A percentile compares a stretch with the other conserved stretches of the same genome.
Conservation (phyloP, 2,888 invertebrate genomes). For the Zaprionus lineosus region DNA sequence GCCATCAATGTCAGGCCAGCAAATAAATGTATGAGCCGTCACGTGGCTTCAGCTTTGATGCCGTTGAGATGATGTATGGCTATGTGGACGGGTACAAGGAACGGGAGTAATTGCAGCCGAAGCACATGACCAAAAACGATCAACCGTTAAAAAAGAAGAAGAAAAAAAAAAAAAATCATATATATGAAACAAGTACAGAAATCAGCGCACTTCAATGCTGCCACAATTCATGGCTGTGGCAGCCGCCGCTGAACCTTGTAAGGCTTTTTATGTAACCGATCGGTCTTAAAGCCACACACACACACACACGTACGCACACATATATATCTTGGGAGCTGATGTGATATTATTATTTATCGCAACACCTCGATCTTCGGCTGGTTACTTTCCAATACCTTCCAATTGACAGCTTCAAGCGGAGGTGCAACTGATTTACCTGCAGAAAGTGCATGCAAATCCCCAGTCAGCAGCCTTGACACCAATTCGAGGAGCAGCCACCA, state of each 20-base stretch:
- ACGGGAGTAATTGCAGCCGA: conserved; percentile 58
- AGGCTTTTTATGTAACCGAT: conserved; percentile 44
- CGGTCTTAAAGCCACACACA: conserved; percentile 1
- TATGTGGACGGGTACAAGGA: no score
- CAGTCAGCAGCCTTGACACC: conserved; percentile 67
- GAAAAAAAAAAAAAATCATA: conserved; percentile 18
- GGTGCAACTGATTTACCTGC: conserved; percentile 26
- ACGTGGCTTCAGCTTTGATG: conserved; percentile 23
- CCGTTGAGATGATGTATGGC: no score
- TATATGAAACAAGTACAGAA: conserved; percentile 20
- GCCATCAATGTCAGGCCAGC: conserved; percentile 50
- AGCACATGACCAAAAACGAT: conserved; percentile 52
- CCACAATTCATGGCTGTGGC: conserved; percentile 54
- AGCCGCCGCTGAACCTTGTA: conserved; percentile 38
- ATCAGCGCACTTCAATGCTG: conserved; percentile 39
- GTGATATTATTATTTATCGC: no score
- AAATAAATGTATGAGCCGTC: conserved; percentile 35
- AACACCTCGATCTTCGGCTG: conserved; percentile 21
- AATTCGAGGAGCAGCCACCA: conserved; percentile 39
- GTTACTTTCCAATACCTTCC: conserved; percentile 54
- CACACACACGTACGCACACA: not conserved
- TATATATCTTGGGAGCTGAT: conserved; percentile 13
- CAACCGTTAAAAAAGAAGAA: not conserved
- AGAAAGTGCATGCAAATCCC: conserved; percentile 53
- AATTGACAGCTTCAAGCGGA: conserved; percentile 17